These are phyloP conservation scores for Drosophila melanica DNA, from an alignment of 1,140 invertebrate genomes.

Conservation along the genomic window DNA sequence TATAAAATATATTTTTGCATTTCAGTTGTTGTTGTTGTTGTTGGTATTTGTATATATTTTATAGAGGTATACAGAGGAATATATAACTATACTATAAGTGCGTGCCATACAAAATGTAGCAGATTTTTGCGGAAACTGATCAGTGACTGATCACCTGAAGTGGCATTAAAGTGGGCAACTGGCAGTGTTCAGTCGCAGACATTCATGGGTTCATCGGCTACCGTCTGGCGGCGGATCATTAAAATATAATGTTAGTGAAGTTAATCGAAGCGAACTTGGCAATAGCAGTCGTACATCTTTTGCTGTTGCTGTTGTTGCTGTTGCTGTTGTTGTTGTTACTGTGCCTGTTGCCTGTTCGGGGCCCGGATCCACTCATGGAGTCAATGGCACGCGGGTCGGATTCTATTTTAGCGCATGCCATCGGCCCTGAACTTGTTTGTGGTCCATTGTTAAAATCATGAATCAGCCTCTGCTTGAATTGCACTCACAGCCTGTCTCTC, in stretches of 20 bases:
- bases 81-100: too few relatives aligned
- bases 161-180: background rate
- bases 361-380: slow-evolving; percentile 14
- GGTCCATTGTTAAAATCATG: slow-evolving; percentile 19
- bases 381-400: slow-evolving; percentile 45
- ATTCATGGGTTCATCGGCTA: slow-evolving; percentile 34
- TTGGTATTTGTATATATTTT: too few relatives aligned
- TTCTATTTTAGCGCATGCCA: slow-evolving; percentile 64
- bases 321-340: background rate
- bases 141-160: background rate
- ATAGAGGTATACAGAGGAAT: too few relatives aligned
- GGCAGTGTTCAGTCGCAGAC: slow-evolving; percentile 11
- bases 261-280: slow-evolving; percentile 32
- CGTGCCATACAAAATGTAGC: background rate
- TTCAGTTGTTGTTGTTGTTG: too few relatives aligned
- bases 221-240: too few relatives aligned
- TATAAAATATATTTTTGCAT: too few relatives aligned
- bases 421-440: slow-evolving; percentile 67
- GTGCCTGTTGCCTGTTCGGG: slow-evolving; percentile 19
- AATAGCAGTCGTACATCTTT: slow-evolving; percentile 42
- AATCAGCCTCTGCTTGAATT: slow-evolving; percentile 4
- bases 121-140: slow-evolving; percentile 4
- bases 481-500: background rate
- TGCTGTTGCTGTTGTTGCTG: background rate
- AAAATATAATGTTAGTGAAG: slow-evolving; percentile 42